These are phyloP conservation scores for Neolamprologus hecqui DNA, from an alignment of 2,113 vertebrate species.

Conservation along the genomic window DNA sequence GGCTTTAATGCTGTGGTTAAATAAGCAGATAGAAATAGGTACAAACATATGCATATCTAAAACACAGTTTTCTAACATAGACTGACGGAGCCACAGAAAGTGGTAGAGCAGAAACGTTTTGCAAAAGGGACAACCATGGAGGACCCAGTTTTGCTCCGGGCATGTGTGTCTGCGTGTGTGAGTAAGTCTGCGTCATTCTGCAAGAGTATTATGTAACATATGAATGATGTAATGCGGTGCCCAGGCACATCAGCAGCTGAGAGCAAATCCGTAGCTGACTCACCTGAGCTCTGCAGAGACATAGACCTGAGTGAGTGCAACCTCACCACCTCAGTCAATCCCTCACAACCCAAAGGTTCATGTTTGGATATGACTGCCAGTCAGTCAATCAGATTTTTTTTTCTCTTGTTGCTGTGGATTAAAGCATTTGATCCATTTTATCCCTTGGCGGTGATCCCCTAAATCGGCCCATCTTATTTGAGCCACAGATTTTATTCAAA, in stretches of 20 bases:
- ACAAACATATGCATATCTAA: background rate
- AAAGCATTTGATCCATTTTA: slow-evolving; percentile 54
- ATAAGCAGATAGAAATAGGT: background rate
- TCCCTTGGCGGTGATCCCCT: slow-evolving; percentile 42
- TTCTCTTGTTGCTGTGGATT: slow-evolving; percentile 40
- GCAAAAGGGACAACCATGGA: slow-evolving; percentile 46
- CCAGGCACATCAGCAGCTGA: slow-evolving; percentile 44
- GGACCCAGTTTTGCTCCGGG: slow-evolving; percentile 25
- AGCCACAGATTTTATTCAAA: slow-evolving; percentile 18
- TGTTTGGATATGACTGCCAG: background rate
- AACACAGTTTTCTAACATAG: background rate
- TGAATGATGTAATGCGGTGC: slow-evolving; percentile 67
- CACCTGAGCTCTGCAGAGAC: slow-evolving; percentile 56
- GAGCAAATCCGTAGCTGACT: slow-evolving; percentile 42
- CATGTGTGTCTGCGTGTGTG: slow-evolving; percentile 22
- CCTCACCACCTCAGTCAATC: background rate
- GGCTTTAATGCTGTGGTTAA: background rate
- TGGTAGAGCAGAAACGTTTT: slow-evolving; percentile 45
- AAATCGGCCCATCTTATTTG: slow-evolving; percentile 34
- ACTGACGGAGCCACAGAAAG: slow-evolving; percentile 5
- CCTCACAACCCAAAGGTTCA: background rate
- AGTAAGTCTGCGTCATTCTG: slow-evolving; percentile 12
- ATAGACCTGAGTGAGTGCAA: background rate
- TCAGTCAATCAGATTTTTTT: slow-evolving; percentile 17
- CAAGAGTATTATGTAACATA: slow-evolving; percentile 64